phyloP scores from a whole-genome alignment of 2,797 vertebrate species.

The Enteromius paludinosus region DNA sequence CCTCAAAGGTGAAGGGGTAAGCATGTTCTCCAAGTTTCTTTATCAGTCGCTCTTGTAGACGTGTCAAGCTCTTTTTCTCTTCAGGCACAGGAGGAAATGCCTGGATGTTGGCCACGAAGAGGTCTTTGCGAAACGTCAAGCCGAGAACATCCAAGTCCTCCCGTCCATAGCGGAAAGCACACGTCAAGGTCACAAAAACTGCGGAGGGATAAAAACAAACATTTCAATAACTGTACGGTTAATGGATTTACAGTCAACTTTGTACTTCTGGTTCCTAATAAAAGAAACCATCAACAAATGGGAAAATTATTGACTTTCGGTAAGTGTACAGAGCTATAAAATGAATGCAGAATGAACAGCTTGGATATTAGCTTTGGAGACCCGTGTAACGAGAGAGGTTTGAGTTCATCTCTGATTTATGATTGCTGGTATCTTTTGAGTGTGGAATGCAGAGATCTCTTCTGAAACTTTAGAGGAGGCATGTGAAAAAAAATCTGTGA shows the following conservation, averaged over 20 bases:
- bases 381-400: background rate
- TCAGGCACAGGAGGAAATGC: constrained; percentile 87
- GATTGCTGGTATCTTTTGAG: background rate
- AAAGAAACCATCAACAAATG: constrained; percentile 15
- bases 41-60: constrained; percentile 92
- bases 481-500: background rate
- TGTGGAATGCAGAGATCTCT: background rate
- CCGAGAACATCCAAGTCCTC: constrained; percentile 95
- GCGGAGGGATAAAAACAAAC: constrained; percentile 36
- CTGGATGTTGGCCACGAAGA: constrained; percentile 90
- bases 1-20: constrained; percentile 92
- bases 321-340: constrained; percentile 4
- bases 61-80: constrained; percentile 85
- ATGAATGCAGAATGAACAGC: background rate
- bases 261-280: background rate
- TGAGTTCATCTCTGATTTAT: background rate
- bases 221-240: constrained; percentile 7
- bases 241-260: background rate
- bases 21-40: constrained; percentile 94
- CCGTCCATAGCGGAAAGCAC: constrained; percentile 94
- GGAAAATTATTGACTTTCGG: background rate
- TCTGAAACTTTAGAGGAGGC: background rate
- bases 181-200: constrained; percentile 96
- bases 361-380: constrained; percentile 1
- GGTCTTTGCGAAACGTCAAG: constrained; percentile 92